Percentiles rank a stretch among this genome's conserved stretches.
phyloP scores from a whole-genome alignment of 2,113 vertebrate species.

The Pogona vitticeps region DNA sequence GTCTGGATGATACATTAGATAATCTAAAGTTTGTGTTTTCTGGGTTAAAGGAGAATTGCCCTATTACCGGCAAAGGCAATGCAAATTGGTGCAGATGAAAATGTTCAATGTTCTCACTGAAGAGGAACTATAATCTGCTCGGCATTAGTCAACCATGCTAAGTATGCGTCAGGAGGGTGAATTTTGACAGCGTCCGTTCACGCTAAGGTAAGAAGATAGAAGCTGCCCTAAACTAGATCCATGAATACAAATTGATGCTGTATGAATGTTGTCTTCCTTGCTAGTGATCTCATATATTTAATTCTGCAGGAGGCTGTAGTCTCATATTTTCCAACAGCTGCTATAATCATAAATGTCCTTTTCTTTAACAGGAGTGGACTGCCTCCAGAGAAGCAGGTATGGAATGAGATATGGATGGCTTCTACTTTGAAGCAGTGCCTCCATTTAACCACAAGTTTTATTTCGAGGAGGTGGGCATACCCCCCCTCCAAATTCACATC shows the following conservation, averaged over 20 bases:
- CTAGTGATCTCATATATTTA: not conserved
- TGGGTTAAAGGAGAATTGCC: constrained; percentile 20
- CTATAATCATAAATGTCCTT: not conserved
- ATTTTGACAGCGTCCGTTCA: not conserved
- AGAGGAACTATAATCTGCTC: not conserved
- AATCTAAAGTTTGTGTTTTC: constrained; percentile 35
- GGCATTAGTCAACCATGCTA: not conserved
- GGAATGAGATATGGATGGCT: not conserved
- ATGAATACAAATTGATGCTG: constrained; percentile 9
- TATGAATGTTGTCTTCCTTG: not conserved
- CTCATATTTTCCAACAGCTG: constrained; percentile 2
- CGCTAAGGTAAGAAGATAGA: not conserved
- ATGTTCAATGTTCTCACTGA: not conserved
- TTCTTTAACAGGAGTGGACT: not conserved
- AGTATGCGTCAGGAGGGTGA: not conserved
- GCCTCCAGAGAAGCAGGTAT: not conserved
- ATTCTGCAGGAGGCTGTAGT: not conserved
- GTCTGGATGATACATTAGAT: constrained; percentile 30
- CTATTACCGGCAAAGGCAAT: not conserved
- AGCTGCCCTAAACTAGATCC: not conserved
- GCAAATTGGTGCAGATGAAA: not conserved
- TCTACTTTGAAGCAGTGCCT: not conserved
- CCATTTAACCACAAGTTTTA: not conserved
- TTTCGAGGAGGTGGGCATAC: not conserved
- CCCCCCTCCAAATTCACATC: too few relatives aligned